A percentile compares a stretch with the other conserved stretches of the same genome.
These are phyloP conservation scores for Hemistola chrysoprasaria DNA, from an alignment of 2,888 invertebrate species.

Conservation along the genomic window DNA sequence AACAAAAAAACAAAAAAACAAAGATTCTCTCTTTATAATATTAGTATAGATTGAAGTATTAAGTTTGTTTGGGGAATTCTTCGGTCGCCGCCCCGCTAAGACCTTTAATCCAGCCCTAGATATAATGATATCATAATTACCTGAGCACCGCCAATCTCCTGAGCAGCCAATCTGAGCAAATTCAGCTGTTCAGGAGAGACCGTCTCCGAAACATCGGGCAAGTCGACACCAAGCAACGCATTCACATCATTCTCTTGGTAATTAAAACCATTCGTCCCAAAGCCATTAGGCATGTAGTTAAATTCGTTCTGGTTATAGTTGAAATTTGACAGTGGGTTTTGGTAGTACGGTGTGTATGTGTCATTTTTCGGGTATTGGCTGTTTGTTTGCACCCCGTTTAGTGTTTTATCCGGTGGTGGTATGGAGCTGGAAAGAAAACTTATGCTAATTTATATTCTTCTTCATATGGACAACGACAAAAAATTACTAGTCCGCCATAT, in stretches of 20 bases:
- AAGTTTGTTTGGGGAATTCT: too few species aligned
- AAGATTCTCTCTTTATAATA: too few species aligned
- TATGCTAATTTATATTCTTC: neutral
- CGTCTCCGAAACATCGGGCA: conserved; percentile 51
- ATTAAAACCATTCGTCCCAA: conserved; percentile 59
- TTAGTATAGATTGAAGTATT: too few species aligned
- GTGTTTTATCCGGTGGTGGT: conserved; percentile 64
- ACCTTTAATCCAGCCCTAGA: too few species aligned
- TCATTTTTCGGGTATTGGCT: conserved; percentile 59
- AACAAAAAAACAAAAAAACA: too few species aligned
- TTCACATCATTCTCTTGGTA: conserved; percentile 61
- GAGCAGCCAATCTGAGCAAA: conserved; percentile 72
- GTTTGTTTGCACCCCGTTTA: conserved; percentile 49
- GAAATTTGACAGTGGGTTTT: conserved; percentile 58
- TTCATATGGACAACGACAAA: too few species aligned
- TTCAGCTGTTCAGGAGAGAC: conserved; percentile 74
- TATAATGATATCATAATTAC: too few species aligned
- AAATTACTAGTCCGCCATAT: too few species aligned
- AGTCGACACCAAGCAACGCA: conserved; percentile 55
- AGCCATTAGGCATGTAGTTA: conserved; percentile 61
- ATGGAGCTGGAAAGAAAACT: conserved; percentile 53
- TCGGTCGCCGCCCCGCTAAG: too few species aligned
- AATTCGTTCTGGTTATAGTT: conserved; percentile 61
- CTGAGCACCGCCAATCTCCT: conserved; percentile 73
- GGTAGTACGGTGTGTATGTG: conserved; percentile 54